Conservation (phyloP, 2,797 vertebrate genomes). For the Uromys caudimaculatus region DNA sequence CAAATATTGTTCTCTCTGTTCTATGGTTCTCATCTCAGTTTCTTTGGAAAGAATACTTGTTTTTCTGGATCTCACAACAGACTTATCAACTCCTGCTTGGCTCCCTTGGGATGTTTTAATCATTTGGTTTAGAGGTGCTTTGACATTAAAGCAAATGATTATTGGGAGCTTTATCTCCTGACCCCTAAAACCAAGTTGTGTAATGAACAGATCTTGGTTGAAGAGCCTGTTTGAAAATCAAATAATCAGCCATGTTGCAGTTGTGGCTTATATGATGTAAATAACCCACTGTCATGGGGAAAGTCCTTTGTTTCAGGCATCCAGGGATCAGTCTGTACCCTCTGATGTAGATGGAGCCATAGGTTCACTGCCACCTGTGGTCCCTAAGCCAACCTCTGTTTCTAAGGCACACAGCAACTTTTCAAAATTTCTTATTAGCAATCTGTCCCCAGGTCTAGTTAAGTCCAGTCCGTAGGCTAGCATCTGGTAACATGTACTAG, state of each 20-base stretch:
- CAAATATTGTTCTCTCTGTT: conserved; percentile 13
- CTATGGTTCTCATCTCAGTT: neutral
- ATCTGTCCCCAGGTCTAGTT: neutral
- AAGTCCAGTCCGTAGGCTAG: neutral
- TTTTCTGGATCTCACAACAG: neutral
- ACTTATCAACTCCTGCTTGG: neutral
- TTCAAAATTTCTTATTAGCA: neutral
- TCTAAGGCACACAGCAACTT: neutral
- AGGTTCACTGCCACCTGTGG: neutral
- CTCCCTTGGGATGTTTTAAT: neutral
- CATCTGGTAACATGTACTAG: neutral
- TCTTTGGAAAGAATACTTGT: neutral
- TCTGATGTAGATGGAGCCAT: neutral
- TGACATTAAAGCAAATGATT: conserved; percentile 6
- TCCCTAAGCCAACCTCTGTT: neutral
- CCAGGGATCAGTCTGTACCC: neutral
- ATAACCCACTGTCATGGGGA: neutral
- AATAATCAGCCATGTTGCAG: neutral
- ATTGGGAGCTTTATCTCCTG: neutral
- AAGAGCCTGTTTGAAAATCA: conserved; percentile 17
- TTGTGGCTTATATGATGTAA: neutral
- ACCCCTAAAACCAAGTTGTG: neutral
- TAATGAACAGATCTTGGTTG: neutral
- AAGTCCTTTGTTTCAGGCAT: neutral
- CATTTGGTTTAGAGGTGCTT: neutral